These are phyloP conservation scores for Luperina testacea DNA, from an alignment of 2,888 invertebrate species.

Conservation along the genomic window DNA sequence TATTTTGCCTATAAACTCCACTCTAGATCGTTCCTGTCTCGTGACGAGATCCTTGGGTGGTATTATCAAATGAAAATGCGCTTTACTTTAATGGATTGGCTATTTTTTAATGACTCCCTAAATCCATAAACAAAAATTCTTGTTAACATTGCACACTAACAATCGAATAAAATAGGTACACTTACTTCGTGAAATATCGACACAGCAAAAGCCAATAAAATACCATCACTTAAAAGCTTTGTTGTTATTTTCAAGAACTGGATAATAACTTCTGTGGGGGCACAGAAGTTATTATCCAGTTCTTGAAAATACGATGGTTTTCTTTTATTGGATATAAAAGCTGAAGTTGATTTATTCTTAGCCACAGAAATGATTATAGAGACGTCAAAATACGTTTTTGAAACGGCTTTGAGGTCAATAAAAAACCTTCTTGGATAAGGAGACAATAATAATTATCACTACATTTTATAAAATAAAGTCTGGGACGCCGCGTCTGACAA, in stretches of 20 bases:
- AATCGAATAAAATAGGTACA: constrained; percentile 32
- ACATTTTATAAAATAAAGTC: not conserved
- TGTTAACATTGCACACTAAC: constrained; percentile 25
- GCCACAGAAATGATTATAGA: not conserved
- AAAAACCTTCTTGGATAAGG: not conserved
- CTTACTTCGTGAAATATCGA: constrained; percentile 26
- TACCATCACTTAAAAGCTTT: constrained; percentile 16
- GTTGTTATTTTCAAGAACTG: no score
- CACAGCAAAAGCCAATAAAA: constrained; percentile 38
- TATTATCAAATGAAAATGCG: not conserved
- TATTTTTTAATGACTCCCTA: not conserved
- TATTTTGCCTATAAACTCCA: no score
- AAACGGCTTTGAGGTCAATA: not conserved
- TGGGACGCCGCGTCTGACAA: not conserved
- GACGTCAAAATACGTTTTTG: not conserved
- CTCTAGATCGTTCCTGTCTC: not conserved
- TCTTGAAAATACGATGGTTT: constrained; percentile 20
- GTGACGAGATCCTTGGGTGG: not conserved
- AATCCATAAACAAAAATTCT: constrained; percentile 18
- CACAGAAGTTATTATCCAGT: constrained; percentile 20
- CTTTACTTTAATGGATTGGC: not conserved
- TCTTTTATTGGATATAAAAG: constrained; percentile 24
- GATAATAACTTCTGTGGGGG: no score
- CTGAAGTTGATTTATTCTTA: constrained; percentile 18
- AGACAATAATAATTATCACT: not conserved